These are phyloP conservation scores for Stomatorhinus walkeri DNA, from an alignment of 2,797 vertebrate species.

Conservation along the genomic window DNA sequence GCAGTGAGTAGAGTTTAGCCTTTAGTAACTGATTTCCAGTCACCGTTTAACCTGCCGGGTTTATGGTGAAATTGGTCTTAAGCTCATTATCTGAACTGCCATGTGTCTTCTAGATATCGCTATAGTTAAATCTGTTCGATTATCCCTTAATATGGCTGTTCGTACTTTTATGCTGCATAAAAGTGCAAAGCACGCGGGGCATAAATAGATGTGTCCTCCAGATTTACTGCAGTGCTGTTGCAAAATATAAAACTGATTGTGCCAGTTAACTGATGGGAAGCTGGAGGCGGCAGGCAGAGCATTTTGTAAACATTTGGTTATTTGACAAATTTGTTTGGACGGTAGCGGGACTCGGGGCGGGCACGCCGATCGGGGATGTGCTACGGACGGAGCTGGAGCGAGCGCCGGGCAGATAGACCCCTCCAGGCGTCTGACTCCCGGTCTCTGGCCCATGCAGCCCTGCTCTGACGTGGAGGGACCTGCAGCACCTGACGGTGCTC, in stretches of 20 bases:
- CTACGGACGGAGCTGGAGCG: background rate
- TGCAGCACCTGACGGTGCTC: slow-evolving; percentile 94
- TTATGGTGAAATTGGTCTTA: background rate
- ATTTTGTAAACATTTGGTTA: slow-evolving; percentile 6
- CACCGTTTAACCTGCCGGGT: background rate
- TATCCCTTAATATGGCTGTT: background rate
- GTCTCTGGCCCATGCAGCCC: slow-evolving; percentile 52
- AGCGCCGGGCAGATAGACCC: background rate
- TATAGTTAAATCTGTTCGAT: background rate
- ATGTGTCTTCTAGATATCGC: background rate
- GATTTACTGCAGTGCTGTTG: background rate
- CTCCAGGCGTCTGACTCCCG: background rate
- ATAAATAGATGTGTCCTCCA: background rate
- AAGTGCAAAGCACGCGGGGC: background rate
- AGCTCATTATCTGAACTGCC: background rate
- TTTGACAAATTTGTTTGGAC: background rate
- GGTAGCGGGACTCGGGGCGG: background rate
- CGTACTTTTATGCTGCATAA: background rate
- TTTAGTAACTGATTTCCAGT: background rate
- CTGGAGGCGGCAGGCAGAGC: background rate
- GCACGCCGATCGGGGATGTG: background rate
- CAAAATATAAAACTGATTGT: background rate
- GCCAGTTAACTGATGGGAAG: background rate
- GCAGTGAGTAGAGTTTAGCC: background rate
- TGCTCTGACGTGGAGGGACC: slow-evolving; percentile 89